Conservation (phyloP, 30 jellyfish, hydroid and myxozoan genomes). For the Rhopilema esculentum region DNA sequence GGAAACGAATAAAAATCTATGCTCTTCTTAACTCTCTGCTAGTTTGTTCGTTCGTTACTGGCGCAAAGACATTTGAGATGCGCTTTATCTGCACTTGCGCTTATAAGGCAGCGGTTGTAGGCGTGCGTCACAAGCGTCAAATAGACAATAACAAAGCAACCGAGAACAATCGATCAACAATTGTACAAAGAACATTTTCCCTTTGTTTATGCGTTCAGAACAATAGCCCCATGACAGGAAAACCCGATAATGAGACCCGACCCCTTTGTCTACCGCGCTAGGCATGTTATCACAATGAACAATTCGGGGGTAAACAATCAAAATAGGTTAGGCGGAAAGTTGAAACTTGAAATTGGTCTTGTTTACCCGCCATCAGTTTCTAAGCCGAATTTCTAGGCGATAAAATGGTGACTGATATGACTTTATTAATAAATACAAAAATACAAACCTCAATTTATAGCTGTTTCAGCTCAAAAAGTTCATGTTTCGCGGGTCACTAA, state of each 20-base stretch:
- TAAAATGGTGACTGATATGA: not conserved
- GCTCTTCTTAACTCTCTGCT: not conserved
- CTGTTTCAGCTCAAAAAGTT: too few species aligned
- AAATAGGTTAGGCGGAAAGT: not conserved
- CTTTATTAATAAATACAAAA: too few species aligned
- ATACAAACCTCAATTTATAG: too few species aligned
- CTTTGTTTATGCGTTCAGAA: constrained; percentile 8
- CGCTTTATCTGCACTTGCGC: not conserved
- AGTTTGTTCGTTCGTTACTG: not conserved
- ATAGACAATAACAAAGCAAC: not conserved
- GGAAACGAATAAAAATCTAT: not conserved
- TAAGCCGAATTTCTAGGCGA: not conserved
- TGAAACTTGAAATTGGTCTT: not conserved
- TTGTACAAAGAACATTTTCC: constrained; percentile 16
- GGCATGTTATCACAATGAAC: not conserved
- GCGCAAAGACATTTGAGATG: not conserved
- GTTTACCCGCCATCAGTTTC: not conserved
- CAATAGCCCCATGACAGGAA: constrained; percentile 9
- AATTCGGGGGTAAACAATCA: not conserved
- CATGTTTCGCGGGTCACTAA: too few species aligned
- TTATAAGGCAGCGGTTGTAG: not conserved
- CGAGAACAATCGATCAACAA: constrained; percentile 3
- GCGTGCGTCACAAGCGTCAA: not conserved
- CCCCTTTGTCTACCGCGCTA: constrained; percentile 32
- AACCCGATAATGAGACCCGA: constrained; percentile 16